These are phyloP conservation scores for Notamacropus eugenii DNA, from an alignment of 2,797 vertebrate species.

Conservation along the genomic window DNA sequence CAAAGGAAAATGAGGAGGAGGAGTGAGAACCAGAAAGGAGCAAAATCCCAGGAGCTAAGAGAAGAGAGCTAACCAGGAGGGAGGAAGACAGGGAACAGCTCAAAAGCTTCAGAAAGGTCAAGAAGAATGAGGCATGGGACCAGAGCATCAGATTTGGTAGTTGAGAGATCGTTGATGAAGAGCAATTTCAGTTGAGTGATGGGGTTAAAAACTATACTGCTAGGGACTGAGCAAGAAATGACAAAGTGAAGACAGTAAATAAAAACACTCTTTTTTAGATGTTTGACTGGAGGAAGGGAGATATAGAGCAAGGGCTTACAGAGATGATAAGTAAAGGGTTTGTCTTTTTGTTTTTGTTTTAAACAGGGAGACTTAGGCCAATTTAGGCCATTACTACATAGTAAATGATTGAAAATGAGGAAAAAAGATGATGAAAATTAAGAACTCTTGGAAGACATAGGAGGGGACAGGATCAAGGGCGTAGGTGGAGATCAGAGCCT, in stretches of 20 bases:
- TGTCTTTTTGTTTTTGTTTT: not conserved
- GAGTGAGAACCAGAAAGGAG: not conserved
- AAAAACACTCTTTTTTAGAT: not conserved
- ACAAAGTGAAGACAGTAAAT: not conserved
- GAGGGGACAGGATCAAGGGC: not conserved
- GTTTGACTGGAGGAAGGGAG: not conserved
- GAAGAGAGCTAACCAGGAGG: not conserved
- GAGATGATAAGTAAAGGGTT: not conserved
- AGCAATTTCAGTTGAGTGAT: not conserved
- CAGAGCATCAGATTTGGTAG: not conserved
- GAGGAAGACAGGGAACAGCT: not conserved
- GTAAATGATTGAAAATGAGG: not conserved
- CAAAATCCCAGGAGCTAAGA: not conserved
- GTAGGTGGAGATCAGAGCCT: not conserved
- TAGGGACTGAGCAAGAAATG: not conserved
- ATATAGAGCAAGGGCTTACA: not conserved
- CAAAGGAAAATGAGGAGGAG: not conserved
- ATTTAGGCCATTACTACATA: not conserved
- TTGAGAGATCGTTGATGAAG: not conserved
- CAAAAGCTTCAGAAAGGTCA: not conserved
- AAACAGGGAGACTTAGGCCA: not conserved
- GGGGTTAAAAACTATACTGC: too few species aligned
- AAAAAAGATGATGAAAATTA: not conserved
- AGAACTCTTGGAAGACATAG: not conserved
- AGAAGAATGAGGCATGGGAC: not conserved